Conservation (phyloP, 2,113 vertebrate species). For the Coryphaenoides rupestris region DNA sequence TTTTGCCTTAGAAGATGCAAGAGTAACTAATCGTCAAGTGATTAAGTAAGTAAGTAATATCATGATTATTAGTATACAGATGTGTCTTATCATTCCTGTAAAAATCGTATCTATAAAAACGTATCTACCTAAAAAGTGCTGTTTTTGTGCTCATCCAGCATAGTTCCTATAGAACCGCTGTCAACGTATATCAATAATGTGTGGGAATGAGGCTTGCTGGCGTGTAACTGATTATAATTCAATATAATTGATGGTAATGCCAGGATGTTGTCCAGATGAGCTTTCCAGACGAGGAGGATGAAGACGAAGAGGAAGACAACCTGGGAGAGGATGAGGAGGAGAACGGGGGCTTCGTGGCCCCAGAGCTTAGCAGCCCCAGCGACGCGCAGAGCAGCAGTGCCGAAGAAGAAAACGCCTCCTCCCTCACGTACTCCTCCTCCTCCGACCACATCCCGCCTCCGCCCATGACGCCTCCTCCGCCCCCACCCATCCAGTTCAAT, state of each 20-base stretch:
- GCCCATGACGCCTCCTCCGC: constrained; percentile 82
- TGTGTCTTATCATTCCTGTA: too few relatives aligned
- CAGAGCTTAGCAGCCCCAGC: constrained; percentile 88
- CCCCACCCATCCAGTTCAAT: constrained; percentile 82
- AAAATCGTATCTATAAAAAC: too few relatives aligned
- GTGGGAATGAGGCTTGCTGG: background rate
- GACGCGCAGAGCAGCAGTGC: constrained; percentile 88
- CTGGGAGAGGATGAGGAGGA: constrained; percentile 72
- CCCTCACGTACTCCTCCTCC: constrained; percentile 92
- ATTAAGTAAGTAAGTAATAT: too few relatives aligned
- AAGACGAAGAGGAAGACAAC: constrained; percentile 65
- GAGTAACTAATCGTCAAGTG: too few relatives aligned
- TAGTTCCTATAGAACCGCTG: too few relatives aligned
- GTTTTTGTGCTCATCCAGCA: too few relatives aligned
- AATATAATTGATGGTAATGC: constrained; percentile 57
- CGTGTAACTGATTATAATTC: constrained; percentile 31
- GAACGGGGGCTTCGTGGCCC: constrained; percentile 80
- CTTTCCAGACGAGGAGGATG: constrained; percentile 86
- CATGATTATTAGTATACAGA: too few relatives aligned
- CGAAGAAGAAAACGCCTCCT: constrained; percentile 86
- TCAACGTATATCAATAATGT: too few relatives aligned
- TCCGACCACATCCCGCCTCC: constrained; percentile 90
- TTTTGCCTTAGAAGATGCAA: too few relatives aligned
- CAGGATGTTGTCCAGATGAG: constrained; percentile 85
- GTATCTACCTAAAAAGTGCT: too few relatives aligned